phyloP scores from a whole-genome alignment of 2,797 vertebrate species.

The Clarias platycephalus region DNA sequence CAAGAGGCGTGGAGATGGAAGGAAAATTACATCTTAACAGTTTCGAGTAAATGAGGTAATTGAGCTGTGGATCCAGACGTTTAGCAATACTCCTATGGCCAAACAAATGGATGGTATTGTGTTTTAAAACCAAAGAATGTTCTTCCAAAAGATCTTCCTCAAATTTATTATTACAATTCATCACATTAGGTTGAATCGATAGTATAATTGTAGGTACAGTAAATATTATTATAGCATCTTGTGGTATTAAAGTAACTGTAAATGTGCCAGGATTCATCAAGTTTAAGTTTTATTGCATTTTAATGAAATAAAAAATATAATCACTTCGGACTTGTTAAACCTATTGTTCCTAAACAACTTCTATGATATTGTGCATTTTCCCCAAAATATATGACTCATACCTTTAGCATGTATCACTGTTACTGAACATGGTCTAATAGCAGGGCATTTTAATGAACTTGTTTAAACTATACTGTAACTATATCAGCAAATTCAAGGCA shows the following conservation, averaged over 20 bases:
- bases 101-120: constrained; percentile 47
- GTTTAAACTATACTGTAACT: background rate
- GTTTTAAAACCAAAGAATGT: constrained; percentile 27
- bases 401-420: background rate
- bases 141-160: background rate
- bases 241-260: background rate
- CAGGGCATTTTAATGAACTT: background rate
- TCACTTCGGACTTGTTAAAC: background rate
- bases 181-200: background rate
- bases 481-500: background rate
- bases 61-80: constrained; percentile 52
- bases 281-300: background rate
- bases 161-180: background rate
- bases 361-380: background rate
- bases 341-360: background rate
- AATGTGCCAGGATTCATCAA: background rate
- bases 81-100: constrained; percentile 47
- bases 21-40: constrained; percentile 55
- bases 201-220: background rate
- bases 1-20: constrained; percentile 37
- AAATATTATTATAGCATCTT: background rate
- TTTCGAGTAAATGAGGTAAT: constrained; percentile 51
- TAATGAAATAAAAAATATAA: background rate
- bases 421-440: background rate
- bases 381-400: background rate